A percentile compares a stretch with the other conserved stretches of the same genome.
These are phyloP conservation scores for Xestia rhomboidea DNA, from an alignment of 2,888 invertebrate species.

Conservation along the genomic window DNA sequence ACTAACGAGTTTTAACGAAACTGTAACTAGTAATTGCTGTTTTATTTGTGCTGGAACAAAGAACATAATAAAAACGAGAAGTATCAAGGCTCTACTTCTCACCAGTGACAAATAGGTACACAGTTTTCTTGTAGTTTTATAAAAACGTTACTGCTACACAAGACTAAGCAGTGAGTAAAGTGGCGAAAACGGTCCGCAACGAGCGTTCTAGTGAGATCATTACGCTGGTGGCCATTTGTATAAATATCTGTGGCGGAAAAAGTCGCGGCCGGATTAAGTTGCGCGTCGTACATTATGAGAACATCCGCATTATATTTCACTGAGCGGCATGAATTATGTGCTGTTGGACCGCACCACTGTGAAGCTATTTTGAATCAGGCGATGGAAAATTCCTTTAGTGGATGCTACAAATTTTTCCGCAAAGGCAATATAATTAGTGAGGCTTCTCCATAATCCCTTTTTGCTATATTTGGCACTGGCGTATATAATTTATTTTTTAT, in stretches of 20 bases:
- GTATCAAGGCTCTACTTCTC: constrained; percentile 13
- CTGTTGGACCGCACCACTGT: constrained; percentile 79
- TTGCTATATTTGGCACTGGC: constrained; percentile 41
- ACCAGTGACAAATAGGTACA: constrained; percentile 45
- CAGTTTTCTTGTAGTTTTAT: constrained; percentile 50
- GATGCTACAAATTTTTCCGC: constrained; percentile 63
- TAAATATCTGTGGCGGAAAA: constrained; percentile 84
- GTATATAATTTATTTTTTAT: constrained; percentile 37
- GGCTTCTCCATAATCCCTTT: constrained; percentile 53
- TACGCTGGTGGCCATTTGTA: constrained; percentile 76
- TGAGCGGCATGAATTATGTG: constrained; percentile 86
- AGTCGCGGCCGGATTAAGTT: constrained; percentile 85
- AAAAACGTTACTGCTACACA: constrained; percentile 54
- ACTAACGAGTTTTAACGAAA: not conserved
- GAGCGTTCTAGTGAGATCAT: constrained; percentile 74
- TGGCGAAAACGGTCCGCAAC: constrained; percentile 67
- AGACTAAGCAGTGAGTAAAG: constrained; percentile 62
- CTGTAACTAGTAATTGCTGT: not conserved
- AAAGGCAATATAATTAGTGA: constrained; percentile 59
- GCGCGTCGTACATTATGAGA: constrained; percentile 88
- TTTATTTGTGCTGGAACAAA: not conserved
- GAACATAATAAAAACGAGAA: not conserved
- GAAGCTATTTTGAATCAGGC: constrained; percentile 83
- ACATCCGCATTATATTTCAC: constrained; percentile 89
- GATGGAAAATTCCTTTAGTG: constrained; percentile 76